Base-by-base conservation (phyloP, 2,888 invertebrate genomes). In the Phorcus lineatus region DNA sequence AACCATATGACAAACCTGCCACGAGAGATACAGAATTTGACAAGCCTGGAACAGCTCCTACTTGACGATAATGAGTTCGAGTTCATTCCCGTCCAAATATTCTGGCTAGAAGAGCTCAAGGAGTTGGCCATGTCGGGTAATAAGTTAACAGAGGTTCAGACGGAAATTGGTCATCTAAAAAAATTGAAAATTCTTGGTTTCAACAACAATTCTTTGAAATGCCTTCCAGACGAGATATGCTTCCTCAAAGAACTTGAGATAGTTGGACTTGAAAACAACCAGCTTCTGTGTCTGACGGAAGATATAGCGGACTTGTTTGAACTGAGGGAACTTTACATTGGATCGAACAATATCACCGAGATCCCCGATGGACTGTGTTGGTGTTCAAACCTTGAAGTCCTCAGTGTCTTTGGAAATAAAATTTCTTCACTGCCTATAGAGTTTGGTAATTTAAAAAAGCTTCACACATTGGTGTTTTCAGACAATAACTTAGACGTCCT, bases 41-140 rank as follows among this genome's bases (percentile, higher is more conserved):
- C 85, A 0, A 85, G 82, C 24, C 82, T 92, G 9, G 86, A 90
- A 62, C 88, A 91, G 53, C 86, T 92, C 7, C 80, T 88, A 9
- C 80, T 91, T 24, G 91, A 90, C 77, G 90, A 92, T 81, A 92
- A 92, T 78, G 89, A 90, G 76, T 91, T 92, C 81, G 90, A 91
- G 67, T 91, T 91, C 54, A 87, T 92, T 22, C 92, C 92, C 17
- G 86, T 91, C 24, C 91, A 92, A 84, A 83, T 91, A 4, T 91
- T 88, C 82, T 88, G 88, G 87, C 80, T 92, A 79, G 86, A 88
- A 47, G 85, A 82, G 19, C 82, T 92, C 28, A 84, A 87, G 31
- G 91, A 91, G 66, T 83, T 92, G n/a, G 88, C 88, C 7, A 57
- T 92, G 81, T 91, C 90, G 31, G 90, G 91, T 74, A 92, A 92